Evolutionary conservation across 30 jellyfish, hydroid and myxozoan genomes (phyloP), one percentile per base, ranked within the genome.

Genomic region (Rhopilema esculentum): DNA sequence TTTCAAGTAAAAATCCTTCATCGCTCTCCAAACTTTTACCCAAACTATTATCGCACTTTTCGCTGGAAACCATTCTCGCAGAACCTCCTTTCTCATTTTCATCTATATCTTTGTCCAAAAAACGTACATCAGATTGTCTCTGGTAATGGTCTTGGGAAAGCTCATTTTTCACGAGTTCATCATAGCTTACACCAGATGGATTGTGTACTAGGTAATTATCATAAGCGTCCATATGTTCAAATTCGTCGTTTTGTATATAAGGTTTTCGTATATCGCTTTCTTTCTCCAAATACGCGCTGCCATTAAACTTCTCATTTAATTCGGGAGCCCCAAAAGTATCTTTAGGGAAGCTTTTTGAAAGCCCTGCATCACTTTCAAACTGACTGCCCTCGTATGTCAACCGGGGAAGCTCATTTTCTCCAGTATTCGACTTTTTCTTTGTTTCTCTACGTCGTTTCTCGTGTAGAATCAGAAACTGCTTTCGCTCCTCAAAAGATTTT

Each of bases 381-480:
- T 40, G 57, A 40, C 12, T 12, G 12, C 57, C 57, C 12, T 40
- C 9, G 12, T 40, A 40, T 40, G 6, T 40, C 6, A 40, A 40
- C 57, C 12, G 57, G 12, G 57, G 9, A 40, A 2, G 57, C 57
- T 40, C 12, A 6, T 40, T 40, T 40, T 12, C 57, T 40, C 12
- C 57, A 12, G 57, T 40, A 2, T 25, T 65, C 28, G 28, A 79
- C 62, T 69, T 83, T 27, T 16, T 52, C 48, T 64, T 69, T 17
- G 75, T 62, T 74, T 74, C 76, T 19, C 69, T 87, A 24, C 90
- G 75, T 49, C 62, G 65, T 69, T 78, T 87, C 49, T 75, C 90
- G 82, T 87, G 95, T 23, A 87, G 72, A 49, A 77, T 77, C 62
- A 87, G 63, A 20, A 87, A 70, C 50, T 69, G 80, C 61, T 86